Conservation (phyloP, 2,797 vertebrate genomes). For the Alcedo quadribrachys region DNA sequence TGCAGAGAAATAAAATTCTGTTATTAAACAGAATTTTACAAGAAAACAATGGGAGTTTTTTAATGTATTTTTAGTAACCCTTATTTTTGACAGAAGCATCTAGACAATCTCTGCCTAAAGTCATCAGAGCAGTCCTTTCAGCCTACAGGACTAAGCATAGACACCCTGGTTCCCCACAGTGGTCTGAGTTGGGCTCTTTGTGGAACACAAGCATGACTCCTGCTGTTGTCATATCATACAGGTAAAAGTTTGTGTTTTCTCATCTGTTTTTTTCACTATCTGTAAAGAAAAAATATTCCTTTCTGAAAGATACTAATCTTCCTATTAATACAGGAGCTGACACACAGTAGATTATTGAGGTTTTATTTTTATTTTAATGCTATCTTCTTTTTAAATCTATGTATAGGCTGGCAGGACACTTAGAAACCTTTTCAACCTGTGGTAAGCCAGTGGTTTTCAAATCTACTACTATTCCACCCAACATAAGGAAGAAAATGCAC, state of each 20-base stretch:
- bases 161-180: background rate
- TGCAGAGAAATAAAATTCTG: background rate
- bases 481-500: background rate
- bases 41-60: background rate
- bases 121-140: background rate
- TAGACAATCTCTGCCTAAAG: background rate
- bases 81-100: background rate
- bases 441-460: background rate
- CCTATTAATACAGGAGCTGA: background rate
- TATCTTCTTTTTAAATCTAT: background rate
- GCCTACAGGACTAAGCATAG: background rate
- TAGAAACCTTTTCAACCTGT: background rate
- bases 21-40: background rate
- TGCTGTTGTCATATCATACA: background rate
- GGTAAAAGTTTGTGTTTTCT: background rate
- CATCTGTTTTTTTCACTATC: background rate
- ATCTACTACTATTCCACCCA: background rate
- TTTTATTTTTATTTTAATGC: background rate
- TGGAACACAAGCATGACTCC: background rate
- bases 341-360: background rate
- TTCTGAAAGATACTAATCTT: background rate
- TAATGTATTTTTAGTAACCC: background rate
- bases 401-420: background rate
- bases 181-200: background rate
- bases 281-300: background rate